Evolutionary conservation across 2,888 invertebrate species (phyloP).

Genomic region (Nezara viridula): DNA sequence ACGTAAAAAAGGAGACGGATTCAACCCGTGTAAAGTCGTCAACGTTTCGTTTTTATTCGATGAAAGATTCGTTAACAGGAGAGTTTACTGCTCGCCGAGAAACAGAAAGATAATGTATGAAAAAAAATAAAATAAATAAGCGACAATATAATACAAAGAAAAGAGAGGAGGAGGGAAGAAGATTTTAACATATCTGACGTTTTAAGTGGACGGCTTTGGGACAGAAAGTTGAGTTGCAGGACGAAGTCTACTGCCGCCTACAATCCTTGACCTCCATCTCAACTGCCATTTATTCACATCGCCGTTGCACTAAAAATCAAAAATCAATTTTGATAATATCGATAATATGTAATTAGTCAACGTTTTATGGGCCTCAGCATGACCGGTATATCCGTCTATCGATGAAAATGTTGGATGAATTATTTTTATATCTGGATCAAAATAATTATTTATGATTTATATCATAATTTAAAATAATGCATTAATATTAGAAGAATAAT

Average conservation of each 20-base stretch:
- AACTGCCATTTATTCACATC: conserved; percentile 43
- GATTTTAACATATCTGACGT: conserved; percentile 46
- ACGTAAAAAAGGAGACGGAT: neutral
- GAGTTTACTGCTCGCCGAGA: conserved; percentile 1
- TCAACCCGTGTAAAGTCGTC: neutral
- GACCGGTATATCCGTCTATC: neutral
- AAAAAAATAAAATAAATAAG: conserved; percentile 11
- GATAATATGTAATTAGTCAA: neutral
- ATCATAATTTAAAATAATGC: neutral
- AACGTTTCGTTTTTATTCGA: conserved; percentile 15
- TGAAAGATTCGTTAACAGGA: conserved; percentile 3
- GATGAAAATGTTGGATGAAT: neutral
- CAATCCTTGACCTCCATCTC: conserved; percentile 51
- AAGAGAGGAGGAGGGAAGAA: conserved; percentile 13
- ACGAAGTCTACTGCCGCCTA: conserved; percentile 38
- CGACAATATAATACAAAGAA: conserved; percentile 46
- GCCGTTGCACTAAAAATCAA: conserved; percentile 28
- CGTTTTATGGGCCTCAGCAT: neutral
- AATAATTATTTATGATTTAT: neutral
- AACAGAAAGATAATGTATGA: neutral
- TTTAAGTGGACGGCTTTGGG: conserved; percentile 51
- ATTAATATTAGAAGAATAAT: neutral
- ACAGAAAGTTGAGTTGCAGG: conserved; percentile 46
- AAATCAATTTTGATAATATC: neutral
- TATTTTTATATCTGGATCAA: neutral